These are phyloP conservation scores for Gerris buenoi DNA, from an alignment of 1,140 invertebrate genomes.

Conservation along the genomic window DNA sequence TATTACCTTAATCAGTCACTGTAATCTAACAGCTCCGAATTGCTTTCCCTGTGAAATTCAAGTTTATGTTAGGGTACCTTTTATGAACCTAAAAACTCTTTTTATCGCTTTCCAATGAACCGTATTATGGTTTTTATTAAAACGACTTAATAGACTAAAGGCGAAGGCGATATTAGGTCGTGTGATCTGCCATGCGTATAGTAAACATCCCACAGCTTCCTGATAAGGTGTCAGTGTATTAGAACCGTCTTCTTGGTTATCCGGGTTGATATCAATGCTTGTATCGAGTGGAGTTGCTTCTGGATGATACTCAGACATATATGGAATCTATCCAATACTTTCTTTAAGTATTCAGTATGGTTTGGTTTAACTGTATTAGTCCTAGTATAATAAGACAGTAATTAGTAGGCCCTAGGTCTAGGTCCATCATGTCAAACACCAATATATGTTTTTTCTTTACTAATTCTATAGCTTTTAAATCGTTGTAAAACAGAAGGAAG, in stretches of 20 bases:
- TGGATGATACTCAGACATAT: not conserved
- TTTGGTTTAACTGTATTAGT: not conserved
- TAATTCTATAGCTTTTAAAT: slow-evolving; percentile 3
- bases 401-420: slow-evolving; percentile 12
- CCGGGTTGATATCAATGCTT: not conserved
- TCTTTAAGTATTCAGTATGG: not conserved
- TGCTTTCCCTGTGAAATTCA: slow-evolving; percentile 16
- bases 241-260: not conserved
- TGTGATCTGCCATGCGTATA: slow-evolving; percentile 26
- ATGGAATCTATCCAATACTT: not conserved
- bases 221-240: slow-evolving; percentile 19
- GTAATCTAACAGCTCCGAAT: slow-evolving; percentile 19
- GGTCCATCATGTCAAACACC: slow-evolving; percentile 16
- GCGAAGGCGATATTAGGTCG: slow-evolving; percentile 29
- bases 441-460: slow-evolving; percentile 8
- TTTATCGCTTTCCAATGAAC: slow-evolving; percentile 22
- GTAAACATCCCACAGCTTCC: slow-evolving; percentile 27
- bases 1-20: slow-evolving; percentile 28
- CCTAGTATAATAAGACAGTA: slow-evolving; percentile 11
- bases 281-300: not conserved
- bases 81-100: slow-evolving; percentile 23
- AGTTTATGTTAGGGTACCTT: slow-evolving; percentile 25
- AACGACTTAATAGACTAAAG: slow-evolving; percentile 19
- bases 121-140: slow-evolving; percentile 12
- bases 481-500: not conserved